These are phyloP conservation scores for Hemibagrus wyckioides DNA, from an alignment of 2,113 vertebrate species.

Conservation along the genomic window DNA sequence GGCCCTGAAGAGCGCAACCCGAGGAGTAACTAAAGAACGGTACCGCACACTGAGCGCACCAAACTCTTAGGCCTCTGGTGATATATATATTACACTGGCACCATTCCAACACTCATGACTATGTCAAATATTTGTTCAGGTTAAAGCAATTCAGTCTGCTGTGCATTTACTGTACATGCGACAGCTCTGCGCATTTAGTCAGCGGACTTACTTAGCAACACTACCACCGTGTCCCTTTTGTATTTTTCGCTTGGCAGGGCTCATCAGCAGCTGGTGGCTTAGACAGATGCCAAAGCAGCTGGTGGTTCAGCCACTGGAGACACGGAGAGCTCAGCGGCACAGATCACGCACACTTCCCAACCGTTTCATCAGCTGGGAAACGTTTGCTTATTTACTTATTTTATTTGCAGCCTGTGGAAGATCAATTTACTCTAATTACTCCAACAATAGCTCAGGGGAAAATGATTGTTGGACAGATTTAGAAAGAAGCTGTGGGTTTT, in stretches of 20 bases:
- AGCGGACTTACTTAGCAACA: background rate
- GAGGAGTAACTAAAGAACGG: background rate
- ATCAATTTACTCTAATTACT: background rate
- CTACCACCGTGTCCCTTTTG: background rate
- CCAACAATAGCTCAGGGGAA: background rate
- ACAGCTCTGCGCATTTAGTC: background rate
- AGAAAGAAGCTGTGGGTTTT: background rate
- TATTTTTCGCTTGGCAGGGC: conserved; percentile 13
- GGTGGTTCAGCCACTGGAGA: background rate
- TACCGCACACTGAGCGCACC: background rate
- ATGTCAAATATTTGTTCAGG: conserved; percentile 19
- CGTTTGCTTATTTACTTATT: background rate
- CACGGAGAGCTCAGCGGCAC: background rate
- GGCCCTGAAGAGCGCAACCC: background rate
- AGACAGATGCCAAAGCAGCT: conserved; percentile 25
- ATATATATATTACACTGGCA: background rate
- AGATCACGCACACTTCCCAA: background rate
- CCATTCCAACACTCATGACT: background rate
- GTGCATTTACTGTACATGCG: background rate
- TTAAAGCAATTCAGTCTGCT: conserved; percentile 6
- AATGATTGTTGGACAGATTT: background rate
- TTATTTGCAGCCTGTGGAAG: conserved; percentile 5
- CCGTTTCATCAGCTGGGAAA: background rate
- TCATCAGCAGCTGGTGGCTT: background rate
- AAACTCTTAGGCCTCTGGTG: background rate